phyloP scores from a whole-genome alignment of 2,113 vertebrate species.

The Elgaria multicarinata region DNA sequence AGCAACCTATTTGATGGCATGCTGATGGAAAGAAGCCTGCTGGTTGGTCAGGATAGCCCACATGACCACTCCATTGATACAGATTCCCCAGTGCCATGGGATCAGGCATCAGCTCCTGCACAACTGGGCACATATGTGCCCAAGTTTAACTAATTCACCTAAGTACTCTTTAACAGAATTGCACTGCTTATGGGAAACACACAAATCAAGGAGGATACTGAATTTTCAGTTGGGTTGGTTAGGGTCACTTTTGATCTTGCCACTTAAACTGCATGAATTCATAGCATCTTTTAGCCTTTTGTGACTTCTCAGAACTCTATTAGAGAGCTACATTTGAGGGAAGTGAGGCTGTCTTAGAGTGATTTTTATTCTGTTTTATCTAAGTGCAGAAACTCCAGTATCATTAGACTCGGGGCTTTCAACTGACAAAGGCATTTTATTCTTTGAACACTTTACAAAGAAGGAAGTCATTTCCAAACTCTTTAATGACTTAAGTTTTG shows the following conservation, averaged over 20 bases:
- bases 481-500: slow-evolving; percentile 15
- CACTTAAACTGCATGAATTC: neutral
- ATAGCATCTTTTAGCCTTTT: neutral
- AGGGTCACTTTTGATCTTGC: neutral
- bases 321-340: slow-evolving; percentile 1
- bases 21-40: neutral
- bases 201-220: neutral
- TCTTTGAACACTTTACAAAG: slow-evolving; percentile 27
- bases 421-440: neutral
- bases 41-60: neutral
- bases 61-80: neutral
- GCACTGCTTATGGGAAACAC: neutral
- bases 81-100: too few relatives aligned
- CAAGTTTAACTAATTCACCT: neutral
- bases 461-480: slow-evolving; percentile 1
- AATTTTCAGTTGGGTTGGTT: neutral
- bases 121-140: neutral
- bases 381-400: neutral
- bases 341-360: neutral
- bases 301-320: slow-evolving; percentile 14
- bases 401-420: neutral
- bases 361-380: slow-evolving; percentile 18
- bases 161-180: neutral
- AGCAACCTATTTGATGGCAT: neutral
- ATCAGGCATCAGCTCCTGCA: neutral